Percentiles rank a stretch among this genome's conserved stretches.
Conservation (phyloP, 2,113 vertebrate genomes). For the Leptodactylus fuscus region DNA sequence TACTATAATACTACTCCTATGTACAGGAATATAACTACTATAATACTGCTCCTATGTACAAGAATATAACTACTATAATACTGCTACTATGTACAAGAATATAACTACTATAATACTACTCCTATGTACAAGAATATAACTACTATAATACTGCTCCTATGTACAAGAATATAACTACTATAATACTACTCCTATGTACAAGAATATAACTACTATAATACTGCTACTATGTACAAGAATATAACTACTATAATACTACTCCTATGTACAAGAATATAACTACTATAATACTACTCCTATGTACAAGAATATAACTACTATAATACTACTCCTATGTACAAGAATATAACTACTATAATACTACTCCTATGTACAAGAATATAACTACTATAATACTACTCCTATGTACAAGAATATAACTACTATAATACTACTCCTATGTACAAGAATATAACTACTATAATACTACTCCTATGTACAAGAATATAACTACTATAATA, state of each 20-base stretch:
- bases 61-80: background rate
- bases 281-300: background rate
- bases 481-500: slow-evolving; percentile 6
- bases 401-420: slow-evolving; percentile 11
- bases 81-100: background rate
- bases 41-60: background rate
- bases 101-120: background rate
- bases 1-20: too few species aligned
- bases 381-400: slow-evolving; percentile 3
- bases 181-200: too few species aligned
- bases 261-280: background rate
- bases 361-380: slow-evolving; percentile 1
- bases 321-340: background rate
- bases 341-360: slow-evolving; percentile 13
- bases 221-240: too few species aligned
- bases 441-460: background rate
- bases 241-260: too few species aligned
- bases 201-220: too few species aligned
- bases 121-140: too few species aligned
- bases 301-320: background rate
- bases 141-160: too few species aligned
- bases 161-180: too few species aligned
- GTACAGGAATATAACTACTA: background rate
- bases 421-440: background rate
- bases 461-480: background rate